A percentile compares a stretch with the other conserved stretches of the same genome.
Evolutionary conservation across 2,888 invertebrate species (phyloP).

Genomic region (Dexiosoma caninum): DNA sequence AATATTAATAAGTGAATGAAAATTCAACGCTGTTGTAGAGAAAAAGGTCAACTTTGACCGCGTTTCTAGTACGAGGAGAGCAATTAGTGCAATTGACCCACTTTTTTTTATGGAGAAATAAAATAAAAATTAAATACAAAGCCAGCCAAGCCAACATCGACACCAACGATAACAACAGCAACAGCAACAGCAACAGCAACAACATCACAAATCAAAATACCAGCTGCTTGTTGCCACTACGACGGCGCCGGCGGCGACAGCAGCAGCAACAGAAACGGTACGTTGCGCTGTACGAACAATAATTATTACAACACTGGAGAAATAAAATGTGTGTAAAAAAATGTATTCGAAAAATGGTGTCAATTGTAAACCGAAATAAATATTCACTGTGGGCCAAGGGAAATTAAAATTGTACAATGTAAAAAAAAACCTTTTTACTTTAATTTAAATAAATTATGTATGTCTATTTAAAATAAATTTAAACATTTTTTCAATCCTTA

Average conservation of each 20-base stretch:
- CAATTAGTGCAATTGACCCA: conserved; percentile 64
- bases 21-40: conserved; percentile 63
- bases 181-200: background rate
- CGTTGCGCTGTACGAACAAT: conserved; percentile 10
- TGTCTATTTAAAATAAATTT: background rate
- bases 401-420: too few relatives aligned
- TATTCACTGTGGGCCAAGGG: conserved; percentile 14
- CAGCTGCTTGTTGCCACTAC: background rate
- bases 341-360: conserved; percentile 40
- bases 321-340: background rate
- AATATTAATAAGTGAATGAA: conserved; percentile 54
- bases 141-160: background rate
- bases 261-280: conserved; percentile 16
- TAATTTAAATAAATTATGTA: too few relatives aligned
- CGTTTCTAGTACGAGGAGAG: conserved; percentile 64
- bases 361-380: conserved; percentile 48
- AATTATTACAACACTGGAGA: conserved; percentile 55
- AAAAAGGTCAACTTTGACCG: conserved; percentile 64
- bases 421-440: too few relatives aligned
- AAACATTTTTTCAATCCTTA: background rate
- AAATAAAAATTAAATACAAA: conserved; percentile 45
- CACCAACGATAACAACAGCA: background rate
- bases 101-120: conserved; percentile 53
- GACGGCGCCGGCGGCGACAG: background rate
- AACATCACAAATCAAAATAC: background rate